phyloP scores from a whole-genome alignment of 2,797 vertebrate genomes.

The Pseudomugil tenellus region DNA sequence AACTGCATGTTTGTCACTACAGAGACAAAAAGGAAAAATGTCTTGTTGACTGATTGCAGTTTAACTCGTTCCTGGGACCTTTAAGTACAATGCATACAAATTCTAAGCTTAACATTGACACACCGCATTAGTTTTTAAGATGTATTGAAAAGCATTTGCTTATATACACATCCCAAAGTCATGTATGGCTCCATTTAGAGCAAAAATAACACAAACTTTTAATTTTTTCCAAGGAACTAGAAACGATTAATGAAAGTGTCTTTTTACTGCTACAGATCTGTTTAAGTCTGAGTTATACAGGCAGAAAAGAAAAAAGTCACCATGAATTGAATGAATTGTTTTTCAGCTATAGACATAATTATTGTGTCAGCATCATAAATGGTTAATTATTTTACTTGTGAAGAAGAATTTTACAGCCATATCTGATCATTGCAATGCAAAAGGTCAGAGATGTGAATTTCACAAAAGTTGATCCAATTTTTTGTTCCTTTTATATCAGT shows the following conservation, averaged over 20 bases:
- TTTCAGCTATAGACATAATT: neutral
- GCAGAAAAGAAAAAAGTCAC: neutral
- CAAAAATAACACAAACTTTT: neutral
- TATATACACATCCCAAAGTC: neutral
- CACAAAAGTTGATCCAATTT: neutral
- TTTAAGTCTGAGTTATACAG: neutral
- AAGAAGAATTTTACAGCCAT: neutral
- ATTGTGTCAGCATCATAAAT: neutral
- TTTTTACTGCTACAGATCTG: neutral
- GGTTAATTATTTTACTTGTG: neutral
- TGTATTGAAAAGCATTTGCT: neutral
- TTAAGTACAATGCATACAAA: neutral
- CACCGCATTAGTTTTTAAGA: neutral
- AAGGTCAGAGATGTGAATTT: neutral
- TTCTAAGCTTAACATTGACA: neutral
- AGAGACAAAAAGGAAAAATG: neutral
- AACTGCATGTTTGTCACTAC: constrained; percentile 10
- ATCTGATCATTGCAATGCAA: no score
- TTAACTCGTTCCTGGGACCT: neutral
- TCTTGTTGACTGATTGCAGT: neutral
- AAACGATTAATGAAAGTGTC: neutral
- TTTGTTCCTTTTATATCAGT: neutral
- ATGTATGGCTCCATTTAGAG: neutral
- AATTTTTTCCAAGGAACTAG: neutral
- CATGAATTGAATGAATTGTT: neutral